Evolutionary conservation across 2,797 vertebrate genomes (phyloP), one percentile per base, ranked within the genome.

Genomic region (Synanceia verrucosa): DNA sequence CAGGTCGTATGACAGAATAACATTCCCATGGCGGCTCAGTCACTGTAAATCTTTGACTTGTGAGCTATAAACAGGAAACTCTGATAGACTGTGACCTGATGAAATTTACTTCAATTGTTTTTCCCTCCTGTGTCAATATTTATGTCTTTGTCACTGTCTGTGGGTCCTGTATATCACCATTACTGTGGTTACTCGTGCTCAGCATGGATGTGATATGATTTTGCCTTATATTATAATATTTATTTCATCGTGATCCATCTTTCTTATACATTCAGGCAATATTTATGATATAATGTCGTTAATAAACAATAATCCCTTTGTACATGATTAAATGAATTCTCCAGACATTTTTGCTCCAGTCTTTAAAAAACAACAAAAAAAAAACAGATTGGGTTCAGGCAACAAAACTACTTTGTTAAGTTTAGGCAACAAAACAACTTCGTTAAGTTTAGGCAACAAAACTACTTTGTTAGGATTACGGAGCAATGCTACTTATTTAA

Each of bases 1-100:
- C 51, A 11, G 46, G 61, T 53, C 63, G 28, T 53, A 44, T 51
- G 48, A 55, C 18, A 46, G 39, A 74, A 56, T 34, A 33, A 3
- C 16, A 24, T 71, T 36, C 39, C 13, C 16, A 21, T 43, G 19
- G 18, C 21, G 41, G 10, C 28, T 43, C 9, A 11, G 36, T 14
- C 16, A 55, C 56, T 60, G 63, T 79, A 58, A 71, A 77, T 73
- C 13, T 61, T n/a, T 4, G 28, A 29, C 28, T 29, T 1, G 34
- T 44, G 23, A 41, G 13, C 19, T 39, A 33, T 39, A 59, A 55
- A 60, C 31, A 61, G 18, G 18, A 61, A 43, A 21, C 33, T 11
- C 43, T 19, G 10, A 46, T 23, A 65, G n/a, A 69, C 51, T 58
- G 29, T 58, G 28, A 60, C 31, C 37, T 57, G 6, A 46, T 58